Evolutionary conservation across 2,888 invertebrate species (phyloP), one percentile per base, ranked within the genome.

Genomic region (Beris chalybata): DNA sequence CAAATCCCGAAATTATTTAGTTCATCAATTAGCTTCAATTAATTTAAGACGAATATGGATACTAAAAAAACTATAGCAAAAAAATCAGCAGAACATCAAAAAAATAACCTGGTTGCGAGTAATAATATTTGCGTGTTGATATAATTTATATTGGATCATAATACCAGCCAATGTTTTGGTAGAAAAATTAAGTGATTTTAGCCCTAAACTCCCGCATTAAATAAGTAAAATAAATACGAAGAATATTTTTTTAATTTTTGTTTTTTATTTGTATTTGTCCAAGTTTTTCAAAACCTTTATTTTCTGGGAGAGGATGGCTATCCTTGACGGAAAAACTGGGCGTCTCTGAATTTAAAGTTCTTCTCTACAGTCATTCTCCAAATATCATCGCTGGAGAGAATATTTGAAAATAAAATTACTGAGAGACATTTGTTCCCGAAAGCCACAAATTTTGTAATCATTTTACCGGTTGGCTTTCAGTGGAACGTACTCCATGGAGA

Each of bases 61-160:
- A 5, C 4, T 4, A 13, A 48, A 15, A 13, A 15, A 13, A 4
- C 2, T 52, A 52, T 52, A 52, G 4, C 22, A 52, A 22, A 52
- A 29, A 52, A 52, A 22, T 9, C 9, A 52, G 22, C 43, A 48
- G 53, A 69, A 71, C 66, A 64, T 52, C 31, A 59, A 67, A 70
- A 32, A 68, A 70, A 48, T 30, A 50, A 66, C 44, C 59, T 78
- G 79, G 79, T 76, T 80, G 79, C 79, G 79, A 79, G 79, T 79
- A 79, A 79, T 79, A 79, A 79, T 79, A 79, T 79, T 77, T 79
- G 79, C 76, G 80, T 79, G 80, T 79, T 80, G 79, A 78, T 31
- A 45, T 56, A 57, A 65, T 67, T 44, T 30, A 64, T 38, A 44
- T 38, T 38, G 9, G 9, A 61, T n/a, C 32, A 48, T 56, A 54